Evolutionary conservation across 2,888 invertebrate genomes (phyloP), one percentile per base, ranked within the genome.

Genomic region (Rhagonycha fulva): DNA sequence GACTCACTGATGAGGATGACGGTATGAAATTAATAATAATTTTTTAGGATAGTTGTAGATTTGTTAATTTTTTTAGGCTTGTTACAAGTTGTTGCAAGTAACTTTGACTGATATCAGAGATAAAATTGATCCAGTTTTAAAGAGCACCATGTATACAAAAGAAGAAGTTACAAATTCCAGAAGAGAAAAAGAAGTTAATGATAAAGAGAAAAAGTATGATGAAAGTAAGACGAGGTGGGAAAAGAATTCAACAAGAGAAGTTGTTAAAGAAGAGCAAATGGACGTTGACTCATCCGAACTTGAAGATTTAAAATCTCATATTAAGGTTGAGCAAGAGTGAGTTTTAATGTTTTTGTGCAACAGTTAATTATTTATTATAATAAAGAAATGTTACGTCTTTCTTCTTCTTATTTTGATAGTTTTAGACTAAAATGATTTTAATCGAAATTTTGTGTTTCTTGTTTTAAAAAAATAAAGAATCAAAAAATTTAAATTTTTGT

Each of bases 31-130:
- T 19, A 14, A 47, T 62, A 68, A 71, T 28, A 68, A 70, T 70
- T 14, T 72, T 77, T 78, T 79, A 26, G 75, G 63, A 67, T 67
- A 30, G 32, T 23, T 62, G 73, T 75, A 81, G 60, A 14, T 19
- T 19, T 19, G 72, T 79, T 76, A 9, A 12, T 68, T 32, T 80
- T 86, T 87, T n/a, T 88, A 94, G 93, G 90, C 91, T 11, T 92
- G 92, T 82, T 91, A 93, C 0, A 92, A 93, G 85, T 89, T 92
- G 83, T 94, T 93, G 87, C 91, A 93, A 85, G 90, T 91, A 14
- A 91, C 93, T 1, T 86, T 94, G 80, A 91, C 90, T 81, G 91
- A 90, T 79, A 91, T 92, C 72, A 89, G 91, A 80, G 87, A 90
- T 19, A 92, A 91, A 85, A 91, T 91, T 14, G 91, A 91, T 79